A percentile compares a stretch with the other conserved stretches of the same genome.
Evolutionary conservation across 2,113 vertebrate species (phyloP).

Genomic region (Paramisgurnus dabryanus): DNA sequence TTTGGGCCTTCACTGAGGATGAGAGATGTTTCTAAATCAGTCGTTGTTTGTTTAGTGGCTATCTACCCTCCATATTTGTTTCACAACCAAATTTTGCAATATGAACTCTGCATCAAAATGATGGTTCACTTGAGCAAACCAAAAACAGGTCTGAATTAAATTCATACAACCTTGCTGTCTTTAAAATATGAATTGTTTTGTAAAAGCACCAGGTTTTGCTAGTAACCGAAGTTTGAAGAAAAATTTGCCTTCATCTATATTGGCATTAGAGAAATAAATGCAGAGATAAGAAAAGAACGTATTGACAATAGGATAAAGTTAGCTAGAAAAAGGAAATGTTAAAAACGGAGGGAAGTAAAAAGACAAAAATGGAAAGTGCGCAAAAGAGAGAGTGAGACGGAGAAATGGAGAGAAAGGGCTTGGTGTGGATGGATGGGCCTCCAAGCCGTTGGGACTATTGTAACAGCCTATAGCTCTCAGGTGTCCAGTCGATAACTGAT

Average conservation of each 20-base stretch:
- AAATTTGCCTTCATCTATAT: not conserved
- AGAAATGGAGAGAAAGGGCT: constrained; percentile 15
- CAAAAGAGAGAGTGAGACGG: constrained; percentile 51
- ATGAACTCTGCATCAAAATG: constrained; percentile 75
- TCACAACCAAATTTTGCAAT: constrained; percentile 65
- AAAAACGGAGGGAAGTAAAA: constrained; percentile 35
- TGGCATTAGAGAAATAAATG: not conserved
- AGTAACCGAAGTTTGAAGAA: not conserved
- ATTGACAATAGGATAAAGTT: not conserved
- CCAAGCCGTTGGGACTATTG: constrained; percentile 60
- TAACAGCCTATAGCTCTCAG: constrained; percentile 70
- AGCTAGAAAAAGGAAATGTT: not conserved
- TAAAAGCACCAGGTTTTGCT: not conserved
- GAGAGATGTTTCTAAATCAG: constrained; percentile 64
- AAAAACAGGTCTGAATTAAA: constrained; percentile 64
- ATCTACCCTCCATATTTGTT: constrained; percentile 68
- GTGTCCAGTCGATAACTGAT: constrained; percentile 82
- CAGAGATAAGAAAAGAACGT: constrained; percentile 10
- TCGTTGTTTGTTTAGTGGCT: constrained; percentile 74
- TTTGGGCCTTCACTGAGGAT: constrained; percentile 62
- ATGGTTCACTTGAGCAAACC: constrained; percentile 77
- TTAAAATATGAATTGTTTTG: not conserved
- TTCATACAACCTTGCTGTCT: constrained; percentile 19
- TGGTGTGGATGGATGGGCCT: constrained; percentile 64
- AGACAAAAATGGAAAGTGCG: constrained; percentile 43